Evolutionary conservation across 2,113 vertebrate species (phyloP), one percentile per base, ranked within the genome.

Genomic region (Pteropus alecto): DNA sequence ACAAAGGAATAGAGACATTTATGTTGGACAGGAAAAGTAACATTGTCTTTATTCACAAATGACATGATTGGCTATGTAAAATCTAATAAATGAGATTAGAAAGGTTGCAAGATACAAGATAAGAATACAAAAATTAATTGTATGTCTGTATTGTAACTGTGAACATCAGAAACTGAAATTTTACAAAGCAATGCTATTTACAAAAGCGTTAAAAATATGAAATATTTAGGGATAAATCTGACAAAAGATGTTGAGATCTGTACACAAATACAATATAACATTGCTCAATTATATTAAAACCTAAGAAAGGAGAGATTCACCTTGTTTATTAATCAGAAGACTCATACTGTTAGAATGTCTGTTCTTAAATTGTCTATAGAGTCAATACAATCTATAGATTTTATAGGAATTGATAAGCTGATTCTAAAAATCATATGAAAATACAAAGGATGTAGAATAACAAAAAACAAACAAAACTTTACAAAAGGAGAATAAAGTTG

Each of bases 201-300:
- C 22, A 54, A 73, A 87, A 33, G 48, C 18, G 14, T 51, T 84
- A 84, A 71, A 83, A 71, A 35, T 60, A 38, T 12, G 1, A 77
- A 87, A 41, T 28, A 28, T 6, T 54, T 54, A 58, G 21, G 14
- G 65, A 78, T 95, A 82, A 91, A 78, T 67, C 61, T 78, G 58
- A 77, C 28, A 94, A 92, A 93, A 81, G 12, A 71, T 91, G 24
- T 78, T 51, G 83, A 70, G 28, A 3, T 94, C 18, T 84, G 5
- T 65, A 58, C 8, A 79, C 11, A 38, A 60, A 94, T 60, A 78
- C 26, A 87, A 48, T 46, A 78, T 68, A 78, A 85, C 22, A 19
- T 74, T 97, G 21, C 30, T 87, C n/a, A 79, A 4, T 74, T 24
- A 61, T 79, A 77, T 71, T 94, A 74, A 97, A 84, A 60, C 22